phyloP scores from a whole-genome alignment of 2,888 invertebrate species.

The Ophion obscuratus region DNA sequence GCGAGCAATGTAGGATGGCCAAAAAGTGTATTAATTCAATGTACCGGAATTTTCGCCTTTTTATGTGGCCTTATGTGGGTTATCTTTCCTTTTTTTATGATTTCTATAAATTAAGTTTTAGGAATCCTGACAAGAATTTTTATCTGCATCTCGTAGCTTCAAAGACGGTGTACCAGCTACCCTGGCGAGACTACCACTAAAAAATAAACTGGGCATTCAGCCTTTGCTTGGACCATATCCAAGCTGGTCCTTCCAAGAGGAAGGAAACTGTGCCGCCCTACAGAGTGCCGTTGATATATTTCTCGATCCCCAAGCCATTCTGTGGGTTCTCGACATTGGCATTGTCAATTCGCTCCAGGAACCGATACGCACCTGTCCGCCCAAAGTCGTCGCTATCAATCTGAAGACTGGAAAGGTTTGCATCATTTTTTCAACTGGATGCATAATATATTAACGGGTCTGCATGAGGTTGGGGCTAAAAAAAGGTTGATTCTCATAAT shows the following conservation, averaged over 20 bases:
- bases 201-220: conserved; percentile 84
- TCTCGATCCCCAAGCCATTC: conserved; percentile 86
- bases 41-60: too few relatives aligned
- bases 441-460: not conserved
- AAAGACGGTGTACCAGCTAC: conserved; percentile 87
- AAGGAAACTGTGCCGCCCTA: conserved; percentile 88
- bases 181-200: conserved; percentile 86
- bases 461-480: not conserved
- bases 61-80: not conserved
- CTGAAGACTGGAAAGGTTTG: conserved; percentile 85
- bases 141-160: conserved; percentile 80
- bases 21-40: not conserved
- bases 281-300: conserved; percentile 90
- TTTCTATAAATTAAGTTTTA: not conserved
- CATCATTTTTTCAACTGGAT: conserved; percentile 11
- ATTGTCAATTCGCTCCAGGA: conserved; percentile 86
- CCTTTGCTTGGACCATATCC: conserved; percentile 87
- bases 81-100: not conserved
- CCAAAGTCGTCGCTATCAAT: conserved; percentile 87
- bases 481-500: too few relatives aligned
- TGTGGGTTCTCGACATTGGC: conserved; percentile 88
- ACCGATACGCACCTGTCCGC: conserved; percentile 86
- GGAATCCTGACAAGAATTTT: not conserved
- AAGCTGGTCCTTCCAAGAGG: conserved; percentile 89
- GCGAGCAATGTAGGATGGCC: not conserved